Evolutionary conservation across 2,797 vertebrate genomes (phyloP).

Genomic region (Nasua narica): DNA sequence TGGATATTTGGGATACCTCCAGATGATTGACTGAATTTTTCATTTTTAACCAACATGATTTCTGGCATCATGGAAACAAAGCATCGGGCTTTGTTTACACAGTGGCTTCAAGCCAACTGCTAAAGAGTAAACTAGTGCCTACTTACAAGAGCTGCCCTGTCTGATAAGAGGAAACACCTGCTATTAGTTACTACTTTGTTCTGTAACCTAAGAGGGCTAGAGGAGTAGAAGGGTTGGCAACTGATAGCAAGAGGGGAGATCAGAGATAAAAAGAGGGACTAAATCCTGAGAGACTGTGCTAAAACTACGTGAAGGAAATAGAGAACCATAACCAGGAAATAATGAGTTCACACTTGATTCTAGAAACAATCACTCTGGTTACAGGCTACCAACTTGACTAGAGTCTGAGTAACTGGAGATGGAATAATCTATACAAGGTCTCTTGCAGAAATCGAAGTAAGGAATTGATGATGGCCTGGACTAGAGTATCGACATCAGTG

Average conservation of each 20-base stretch:
- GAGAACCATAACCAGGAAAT: not conserved
- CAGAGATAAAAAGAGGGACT: not conserved
- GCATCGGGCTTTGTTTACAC: conserved; percentile 53
- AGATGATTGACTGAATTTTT: conserved; percentile 59
- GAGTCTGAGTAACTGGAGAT: not conserved
- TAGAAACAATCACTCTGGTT: not conserved
- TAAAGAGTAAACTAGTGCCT: not conserved
- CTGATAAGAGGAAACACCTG: conserved; percentile 44
- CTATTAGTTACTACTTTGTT: not conserved
- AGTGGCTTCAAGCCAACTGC: conserved; percentile 25
- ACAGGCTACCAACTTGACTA: not conserved
- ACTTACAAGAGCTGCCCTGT: not conserved
- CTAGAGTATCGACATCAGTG: not conserved
- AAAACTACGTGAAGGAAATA: not conserved
- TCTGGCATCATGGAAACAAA: conserved; percentile 35
- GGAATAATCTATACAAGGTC: not conserved
- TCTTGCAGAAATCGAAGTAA: not conserved
- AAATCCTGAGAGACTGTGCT: not conserved
- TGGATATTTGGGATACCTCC: conserved; percentile 60
- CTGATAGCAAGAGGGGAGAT: conserved; percentile 1
- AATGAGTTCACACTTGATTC: not conserved
- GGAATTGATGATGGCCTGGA: not conserved
- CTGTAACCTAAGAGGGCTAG: not conserved
- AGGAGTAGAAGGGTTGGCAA: not conserved
- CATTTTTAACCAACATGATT: conserved; percentile 41